Evolutionary conservation across 1,140 invertebrate species (phyloP).

Genomic region (Cotesia typhae): DNA sequence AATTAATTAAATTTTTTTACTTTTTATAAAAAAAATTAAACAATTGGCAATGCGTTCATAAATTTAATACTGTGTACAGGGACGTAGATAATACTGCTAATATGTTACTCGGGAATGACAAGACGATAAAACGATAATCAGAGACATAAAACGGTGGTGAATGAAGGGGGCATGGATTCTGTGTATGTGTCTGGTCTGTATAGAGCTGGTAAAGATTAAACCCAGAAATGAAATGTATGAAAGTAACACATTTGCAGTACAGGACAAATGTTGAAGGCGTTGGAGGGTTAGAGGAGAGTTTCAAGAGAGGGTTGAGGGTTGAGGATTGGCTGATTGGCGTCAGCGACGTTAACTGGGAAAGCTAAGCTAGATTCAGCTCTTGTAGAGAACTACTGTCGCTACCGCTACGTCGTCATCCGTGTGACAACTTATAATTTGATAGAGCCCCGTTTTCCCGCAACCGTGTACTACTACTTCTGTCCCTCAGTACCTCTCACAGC

Average conservation of each 20-base stretch:
- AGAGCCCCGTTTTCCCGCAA: constrained; percentile 40
- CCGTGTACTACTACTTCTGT: background rate
- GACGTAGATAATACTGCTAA: too few species aligned
- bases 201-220: too few species aligned
- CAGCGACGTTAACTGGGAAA: constrained; percentile 52
- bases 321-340: constrained; percentile 48
- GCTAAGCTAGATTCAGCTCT: constrained; percentile 48
- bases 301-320: constrained; percentile 7
- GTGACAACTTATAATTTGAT: constrained; percentile 62
- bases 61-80: too few species aligned
- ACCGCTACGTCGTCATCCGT: constrained; percentile 52
- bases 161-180: background rate
- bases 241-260: constrained; percentile 4
- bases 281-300: constrained; percentile 30
- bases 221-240: background rate
- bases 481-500: too few species aligned
- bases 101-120: constrained; percentile 38
- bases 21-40: too few species aligned
- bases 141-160: too few species aligned
- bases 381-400: constrained; percentile 1
- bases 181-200: background rate
- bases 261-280: constrained; percentile 22
- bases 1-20: too few species aligned
- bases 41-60: too few species aligned
- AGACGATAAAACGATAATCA: too few species aligned